phyloP scores from a whole-genome alignment of 92 coral and sea anemone species.

The Ricordea florida region DNA sequence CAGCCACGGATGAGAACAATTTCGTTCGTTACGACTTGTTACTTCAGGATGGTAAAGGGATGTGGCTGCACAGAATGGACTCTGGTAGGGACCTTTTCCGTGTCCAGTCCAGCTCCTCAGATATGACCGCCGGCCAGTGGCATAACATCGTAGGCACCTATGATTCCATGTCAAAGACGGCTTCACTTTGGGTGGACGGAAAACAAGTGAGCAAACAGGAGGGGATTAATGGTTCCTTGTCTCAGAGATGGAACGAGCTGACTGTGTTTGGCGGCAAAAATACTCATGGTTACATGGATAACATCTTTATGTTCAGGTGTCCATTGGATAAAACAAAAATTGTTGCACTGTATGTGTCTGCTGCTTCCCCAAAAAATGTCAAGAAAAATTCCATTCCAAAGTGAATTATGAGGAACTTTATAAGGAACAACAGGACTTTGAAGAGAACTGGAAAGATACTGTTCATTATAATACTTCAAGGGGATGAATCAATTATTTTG shows the following conservation, averaged over 20 bases:
- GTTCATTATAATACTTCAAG: no score
- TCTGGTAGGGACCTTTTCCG: constrained; percentile 71
- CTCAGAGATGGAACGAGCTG: constrained; percentile 75
- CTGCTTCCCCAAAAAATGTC: constrained; percentile 75
- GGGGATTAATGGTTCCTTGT: constrained; percentile 52
- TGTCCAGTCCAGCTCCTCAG: constrained; percentile 68
- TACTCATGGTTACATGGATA: constrained; percentile 74
- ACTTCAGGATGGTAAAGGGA: constrained; percentile 66
- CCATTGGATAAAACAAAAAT: constrained; percentile 88
- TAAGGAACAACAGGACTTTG: no score
- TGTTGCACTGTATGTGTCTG: constrained; percentile 78
- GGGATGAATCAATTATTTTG: no score
- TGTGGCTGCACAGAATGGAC: constrained; percentile 80
- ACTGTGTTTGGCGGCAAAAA: constrained; percentile 77
- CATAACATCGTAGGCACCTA: constrained; percentile 78
- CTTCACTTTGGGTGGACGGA: constrained; percentile 87
- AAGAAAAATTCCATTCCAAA: constrained; percentile 45
- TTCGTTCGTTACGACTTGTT: constrained; percentile 64
- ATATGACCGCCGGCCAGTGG: constrained; percentile 71
- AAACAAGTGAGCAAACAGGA: constrained; percentile 46
- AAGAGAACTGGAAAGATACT: no score
- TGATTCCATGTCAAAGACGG: constrained; percentile 36
- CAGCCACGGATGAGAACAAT: constrained; percentile 55
- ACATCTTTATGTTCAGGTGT: constrained; percentile 81
- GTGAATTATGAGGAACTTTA: no score